Conservation (phyloP, 2,888 invertebrate species). For the Lissocephala sabroskyi region DNA sequence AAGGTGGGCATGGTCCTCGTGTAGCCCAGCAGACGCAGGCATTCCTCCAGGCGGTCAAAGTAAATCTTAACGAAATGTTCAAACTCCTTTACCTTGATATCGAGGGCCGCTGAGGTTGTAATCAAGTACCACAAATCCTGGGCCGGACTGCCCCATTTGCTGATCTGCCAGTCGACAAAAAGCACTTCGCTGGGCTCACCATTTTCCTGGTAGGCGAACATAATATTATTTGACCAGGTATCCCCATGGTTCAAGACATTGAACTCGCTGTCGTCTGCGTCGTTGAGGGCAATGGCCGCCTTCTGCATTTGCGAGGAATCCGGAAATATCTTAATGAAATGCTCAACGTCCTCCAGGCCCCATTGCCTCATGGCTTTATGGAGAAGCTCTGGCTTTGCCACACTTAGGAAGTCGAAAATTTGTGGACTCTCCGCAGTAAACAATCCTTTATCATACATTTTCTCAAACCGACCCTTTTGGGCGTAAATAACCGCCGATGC, state of each 20-base stretch:
- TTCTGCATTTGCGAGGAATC: slow-evolving; percentile 55
- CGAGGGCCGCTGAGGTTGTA: slow-evolving; percentile 41
- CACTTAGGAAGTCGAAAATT: slow-evolving; percentile 18
- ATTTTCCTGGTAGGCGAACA: slow-evolving; percentile 43
- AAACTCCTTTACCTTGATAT: slow-evolving; percentile 51
- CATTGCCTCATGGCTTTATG: slow-evolving; percentile 45
- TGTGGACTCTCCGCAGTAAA: slow-evolving; percentile 46
- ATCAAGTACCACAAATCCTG: slow-evolving; percentile 60
- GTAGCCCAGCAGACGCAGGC: slow-evolving; percentile 48
- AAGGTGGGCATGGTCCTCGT: slow-evolving; percentile 45
- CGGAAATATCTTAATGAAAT: slow-evolving; percentile 28
- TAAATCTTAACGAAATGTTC: slow-evolving; percentile 59
- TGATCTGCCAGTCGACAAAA: slow-evolving; percentile 57
- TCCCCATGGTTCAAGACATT: slow-evolving; percentile 54
- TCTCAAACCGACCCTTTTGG: slow-evolving; percentile 51
- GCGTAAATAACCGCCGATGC: slow-evolving; percentile 70
- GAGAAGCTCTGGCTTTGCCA: no score
- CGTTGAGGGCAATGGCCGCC: slow-evolving; percentile 31
- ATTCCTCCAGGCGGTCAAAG: slow-evolving; percentile 46
- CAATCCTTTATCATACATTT: slow-evolving; percentile 17
- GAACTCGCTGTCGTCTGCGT: slow-evolving; percentile 28
- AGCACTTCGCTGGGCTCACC: slow-evolving; percentile 39
- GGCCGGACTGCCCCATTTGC: slow-evolving; percentile 60
- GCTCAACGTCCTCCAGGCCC: slow-evolving; percentile 41
- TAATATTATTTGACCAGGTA: slow-evolving; percentile 52